Percentiles rank a stretch among this genome's conserved stretches.
These are phyloP conservation scores for Macropus fuliginosus DNA, from an alignment of 2,797 vertebrate species.

Conservation along the genomic window DNA sequence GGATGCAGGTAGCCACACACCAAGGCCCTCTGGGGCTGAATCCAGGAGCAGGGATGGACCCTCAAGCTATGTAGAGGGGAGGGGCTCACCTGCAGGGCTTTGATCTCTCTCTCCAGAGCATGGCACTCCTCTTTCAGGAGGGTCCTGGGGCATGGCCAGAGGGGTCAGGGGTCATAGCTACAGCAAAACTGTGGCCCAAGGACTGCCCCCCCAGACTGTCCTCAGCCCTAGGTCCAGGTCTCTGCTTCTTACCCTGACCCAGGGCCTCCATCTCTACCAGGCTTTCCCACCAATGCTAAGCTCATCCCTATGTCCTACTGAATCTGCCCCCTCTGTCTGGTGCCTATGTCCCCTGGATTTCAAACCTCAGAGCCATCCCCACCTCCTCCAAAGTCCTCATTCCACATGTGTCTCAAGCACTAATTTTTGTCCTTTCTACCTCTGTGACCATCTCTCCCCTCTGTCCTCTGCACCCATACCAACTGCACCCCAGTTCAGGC, in stretches of 20 bases:
- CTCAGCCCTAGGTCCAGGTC: too few relatives aligned
- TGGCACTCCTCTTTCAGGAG: conserved; percentile 87
- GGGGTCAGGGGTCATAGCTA: background rate
- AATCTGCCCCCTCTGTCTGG: background rate
- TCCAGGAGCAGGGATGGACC: background rate
- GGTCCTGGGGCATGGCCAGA: conserved; percentile 79
- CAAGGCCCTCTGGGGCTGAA: background rate
- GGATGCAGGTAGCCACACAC: background rate
- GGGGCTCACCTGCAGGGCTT: conserved; percentile 88
- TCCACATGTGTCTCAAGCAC: too few relatives aligned
- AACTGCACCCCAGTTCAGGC: background rate
- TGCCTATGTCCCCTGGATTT: conserved; percentile 53
- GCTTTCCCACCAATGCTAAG: background rate
- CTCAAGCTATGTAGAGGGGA: background rate
- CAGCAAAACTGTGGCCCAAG: background rate
- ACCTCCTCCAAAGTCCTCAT: background rate
- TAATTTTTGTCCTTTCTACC: background rate
- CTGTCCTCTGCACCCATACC: background rate
- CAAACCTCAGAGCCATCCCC: background rate
- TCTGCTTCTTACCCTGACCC: too few relatives aligned
- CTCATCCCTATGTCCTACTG: too few relatives aligned
- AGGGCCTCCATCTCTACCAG: too few relatives aligned
- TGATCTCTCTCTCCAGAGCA: conserved; percentile 83
- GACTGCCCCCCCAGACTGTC: background rate
- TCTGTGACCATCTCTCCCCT: background rate